Conservation (phyloP, 2,888 invertebrate species). For the Patella ulyssiponensis region DNA sequence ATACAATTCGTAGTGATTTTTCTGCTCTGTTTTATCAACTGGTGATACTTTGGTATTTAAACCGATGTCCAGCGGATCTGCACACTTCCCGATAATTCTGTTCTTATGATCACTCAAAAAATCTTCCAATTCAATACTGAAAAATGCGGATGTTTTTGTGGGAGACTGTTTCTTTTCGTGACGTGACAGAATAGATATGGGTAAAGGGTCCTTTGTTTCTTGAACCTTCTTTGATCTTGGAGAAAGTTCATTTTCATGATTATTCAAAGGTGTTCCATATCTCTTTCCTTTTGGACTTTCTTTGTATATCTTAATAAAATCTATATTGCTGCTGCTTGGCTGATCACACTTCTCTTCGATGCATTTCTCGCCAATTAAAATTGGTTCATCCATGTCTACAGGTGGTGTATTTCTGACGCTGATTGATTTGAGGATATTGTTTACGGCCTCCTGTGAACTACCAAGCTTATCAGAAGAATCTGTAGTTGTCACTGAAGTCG, state of each 20-base stretch:
- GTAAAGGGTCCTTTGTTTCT: slow-evolving; percentile 48
- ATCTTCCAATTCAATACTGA: slow-evolving; percentile 51
- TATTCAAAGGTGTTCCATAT: no score
- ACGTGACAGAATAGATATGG: slow-evolving; percentile 45
- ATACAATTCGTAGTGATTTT: slow-evolving; percentile 24
- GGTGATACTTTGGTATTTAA: slow-evolving; percentile 23
- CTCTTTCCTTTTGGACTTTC: no score
- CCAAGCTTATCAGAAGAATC: no score
- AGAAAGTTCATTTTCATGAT: not conserved
- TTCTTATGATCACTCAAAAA: slow-evolving; percentile 40
- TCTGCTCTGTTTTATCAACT: slow-evolving; percentile 14
- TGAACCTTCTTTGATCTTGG: slow-evolving; percentile 10
- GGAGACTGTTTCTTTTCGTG: slow-evolving; percentile 37
- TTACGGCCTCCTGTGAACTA: no score
- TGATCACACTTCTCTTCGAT: no score
- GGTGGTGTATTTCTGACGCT: no score
- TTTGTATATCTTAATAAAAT: no score
- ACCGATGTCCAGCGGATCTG: not conserved
- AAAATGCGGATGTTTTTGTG: slow-evolving; percentile 51
- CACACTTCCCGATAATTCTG: not conserved
- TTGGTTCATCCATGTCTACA: no score
- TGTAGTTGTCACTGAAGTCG: no score
- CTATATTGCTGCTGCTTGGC: no score
- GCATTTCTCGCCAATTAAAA: no score
- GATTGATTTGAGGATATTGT: no score